These are phyloP conservation scores for Oxyura jamaicensis DNA, from an alignment of 2,113 vertebrate species.

Conservation along the genomic window DNA sequence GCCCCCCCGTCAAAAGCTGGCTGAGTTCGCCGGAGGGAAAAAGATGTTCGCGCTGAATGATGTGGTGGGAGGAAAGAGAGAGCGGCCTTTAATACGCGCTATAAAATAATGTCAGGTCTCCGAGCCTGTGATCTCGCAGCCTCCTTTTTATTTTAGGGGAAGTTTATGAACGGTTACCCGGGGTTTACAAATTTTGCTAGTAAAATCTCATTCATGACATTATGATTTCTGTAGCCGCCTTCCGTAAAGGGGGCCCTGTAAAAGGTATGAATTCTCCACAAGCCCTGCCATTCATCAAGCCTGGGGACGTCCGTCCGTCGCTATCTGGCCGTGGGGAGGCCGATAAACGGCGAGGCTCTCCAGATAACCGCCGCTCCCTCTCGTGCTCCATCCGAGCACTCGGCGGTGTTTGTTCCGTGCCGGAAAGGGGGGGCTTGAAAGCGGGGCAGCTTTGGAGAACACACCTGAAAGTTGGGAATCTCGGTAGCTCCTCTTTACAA, in stretches of 20 bases:
- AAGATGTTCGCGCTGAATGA: slow-evolving; percentile 46
- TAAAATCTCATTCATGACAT: slow-evolving; percentile 53
- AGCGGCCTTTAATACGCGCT: slow-evolving; percentile 16
- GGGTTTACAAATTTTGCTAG: slow-evolving; percentile 58
- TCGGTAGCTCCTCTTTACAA: neutral
- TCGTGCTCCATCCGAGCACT: neutral
- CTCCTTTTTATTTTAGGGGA: neutral
- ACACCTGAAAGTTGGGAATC: slow-evolving; percentile 1
- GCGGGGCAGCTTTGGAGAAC: neutral
- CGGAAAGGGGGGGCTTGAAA: neutral
- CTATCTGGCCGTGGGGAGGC: slow-evolving; percentile 3
- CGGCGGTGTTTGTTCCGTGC: slow-evolving; percentile 24
- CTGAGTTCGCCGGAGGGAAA: slow-evolving; percentile 36
- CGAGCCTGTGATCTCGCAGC: slow-evolving; percentile 11
- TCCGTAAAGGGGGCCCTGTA: slow-evolving; percentile 43
- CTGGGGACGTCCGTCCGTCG: neutral
- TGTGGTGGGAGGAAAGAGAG: slow-evolving; percentile 37
- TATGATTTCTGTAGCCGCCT: slow-evolving; percentile 43
- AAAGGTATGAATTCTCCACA: slow-evolving; percentile 4
- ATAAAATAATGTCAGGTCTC: slow-evolving; percentile 58
- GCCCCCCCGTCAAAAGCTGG: slow-evolving; percentile 29
- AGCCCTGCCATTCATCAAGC: slow-evolving; percentile 37
- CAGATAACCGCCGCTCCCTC: slow-evolving; percentile 32
- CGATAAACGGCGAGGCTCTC: slow-evolving; percentile 40
- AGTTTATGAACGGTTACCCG: slow-evolving; percentile 50